Base-by-base conservation (phyloP, 37 sponge, comb jelly and placozoan species). In the Aphrocallistes beatrix region DNA sequence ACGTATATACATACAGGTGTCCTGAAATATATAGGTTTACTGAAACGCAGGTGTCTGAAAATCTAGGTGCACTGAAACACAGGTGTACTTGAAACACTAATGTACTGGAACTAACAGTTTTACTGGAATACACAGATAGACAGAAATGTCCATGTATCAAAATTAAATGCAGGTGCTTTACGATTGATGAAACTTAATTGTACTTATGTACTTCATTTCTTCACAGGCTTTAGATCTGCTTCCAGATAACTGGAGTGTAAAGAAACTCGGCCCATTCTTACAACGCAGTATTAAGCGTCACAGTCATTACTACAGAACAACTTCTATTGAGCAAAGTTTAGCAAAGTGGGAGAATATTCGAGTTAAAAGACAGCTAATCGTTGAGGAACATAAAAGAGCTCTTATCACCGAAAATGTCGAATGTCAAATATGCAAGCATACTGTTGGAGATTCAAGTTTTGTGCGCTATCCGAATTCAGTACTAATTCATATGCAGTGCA, bases 401-500 rank as follows among this genome's bases (percentile, higher is more conserved):
- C 40, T 88, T 50, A 93, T 93, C 45, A 85, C 84, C 39, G 91
- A 90, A 38, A 47, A 82, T 23, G 87, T 47, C 89, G 90, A 36
- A 92, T 95, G 95, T 84, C 94, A 92, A 10, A 88, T 93, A n/a
- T 95, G 95, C 37, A 87, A 85, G 19, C 86, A 85, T 1, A 88
- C 91, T 0, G 90, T 95, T 86, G 88, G 87, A 45, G 95, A 95
- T 82, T 88, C 95, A 19, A 88, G 91, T 28, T 91, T 95, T 85
- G 95, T 95, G 10, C 87, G 95, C 39, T 95, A 95, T 47, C 95
- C 95, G 0, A 95, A 95, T 75, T 93, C 91, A 19, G 83, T 88
- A 0, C 51, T 91, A 1, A 91, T 94, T 25, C 95, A 95, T 81
- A 82, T 93, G 37, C 89, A 89, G 51, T 95, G 95, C 85, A 87